phyloP scores from a whole-genome alignment of 2,797 vertebrate genomes.

The Urocyon cinereoargenteus region DNA sequence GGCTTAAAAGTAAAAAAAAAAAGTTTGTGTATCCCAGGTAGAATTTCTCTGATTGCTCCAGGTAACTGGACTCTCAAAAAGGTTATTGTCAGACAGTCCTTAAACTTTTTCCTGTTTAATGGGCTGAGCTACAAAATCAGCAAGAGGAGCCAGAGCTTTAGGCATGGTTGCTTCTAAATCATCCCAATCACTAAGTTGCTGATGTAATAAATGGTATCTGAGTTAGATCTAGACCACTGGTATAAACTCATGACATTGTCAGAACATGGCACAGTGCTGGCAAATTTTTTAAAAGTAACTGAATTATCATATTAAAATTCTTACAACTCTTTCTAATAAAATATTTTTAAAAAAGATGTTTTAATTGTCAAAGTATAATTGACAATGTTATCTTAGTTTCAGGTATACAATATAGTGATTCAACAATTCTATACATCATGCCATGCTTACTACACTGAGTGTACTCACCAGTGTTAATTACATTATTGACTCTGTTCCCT shows the following conservation, averaged over 20 bases:
- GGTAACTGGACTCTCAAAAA: slow-evolving; percentile 27
- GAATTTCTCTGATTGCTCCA: slow-evolving; percentile 17
- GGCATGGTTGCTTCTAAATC: neutral
- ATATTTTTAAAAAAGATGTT: neutral
- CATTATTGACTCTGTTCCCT: neutral
- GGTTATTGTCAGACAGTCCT: neutral
- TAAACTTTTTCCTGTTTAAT: neutral
- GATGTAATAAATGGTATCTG: neutral
- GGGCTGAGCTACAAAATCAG: slow-evolving; percentile 39
- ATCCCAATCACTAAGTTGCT: neutral
- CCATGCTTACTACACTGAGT: neutral
- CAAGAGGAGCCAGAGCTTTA: neutral
- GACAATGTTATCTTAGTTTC: neutral
- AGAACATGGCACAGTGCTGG: neutral
- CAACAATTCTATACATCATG: neutral
- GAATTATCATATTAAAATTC: neutral
- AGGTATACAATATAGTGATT: neutral
- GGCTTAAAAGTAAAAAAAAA: neutral
- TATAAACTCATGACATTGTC: neutral
- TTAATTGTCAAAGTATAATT: neutral
- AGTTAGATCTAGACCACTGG: neutral
- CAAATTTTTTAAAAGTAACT: neutral
- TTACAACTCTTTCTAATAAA: neutral
- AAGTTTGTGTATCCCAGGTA: neutral
- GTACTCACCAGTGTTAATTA: neutral